Evolutionary conservation across 2,888 invertebrate species (phyloP).

Genomic region (Cheiracanthium punctorium): DNA sequence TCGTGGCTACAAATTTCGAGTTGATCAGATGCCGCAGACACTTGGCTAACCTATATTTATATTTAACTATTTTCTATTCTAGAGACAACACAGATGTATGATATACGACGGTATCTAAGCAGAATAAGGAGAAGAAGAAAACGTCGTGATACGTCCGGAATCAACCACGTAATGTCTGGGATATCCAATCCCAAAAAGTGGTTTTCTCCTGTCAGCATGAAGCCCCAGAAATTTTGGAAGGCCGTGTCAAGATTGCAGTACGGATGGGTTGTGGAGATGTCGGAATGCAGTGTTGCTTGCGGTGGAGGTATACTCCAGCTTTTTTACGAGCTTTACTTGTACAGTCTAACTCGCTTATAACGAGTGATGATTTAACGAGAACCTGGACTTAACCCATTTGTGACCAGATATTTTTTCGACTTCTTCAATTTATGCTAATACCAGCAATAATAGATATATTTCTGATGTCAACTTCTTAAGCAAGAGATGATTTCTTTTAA

Average conservation of each 20-base stretch:
- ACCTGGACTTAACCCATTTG: no score
- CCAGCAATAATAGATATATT: no score
- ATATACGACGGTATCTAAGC: constrained; percentile 59
- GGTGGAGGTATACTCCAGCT: constrained; percentile 71
- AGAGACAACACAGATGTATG: constrained; percentile 63
- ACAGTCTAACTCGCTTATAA: no score
- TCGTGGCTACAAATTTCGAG: no score
- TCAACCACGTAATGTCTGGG: constrained; percentile 40
- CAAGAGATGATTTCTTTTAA: no score
- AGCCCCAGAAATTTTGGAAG: constrained; percentile 12
- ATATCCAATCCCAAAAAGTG: constrained; percentile 34
- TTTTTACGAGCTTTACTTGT: not conserved
- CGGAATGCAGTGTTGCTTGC: constrained; percentile 70
- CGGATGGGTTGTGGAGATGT: constrained; percentile 71
- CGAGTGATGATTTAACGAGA: no score
- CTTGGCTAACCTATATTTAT: no score
- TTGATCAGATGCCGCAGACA: no score
- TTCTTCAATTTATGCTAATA: no score
- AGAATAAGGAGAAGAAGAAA: constrained; percentile 25
- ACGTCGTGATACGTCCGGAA: constrained; percentile 53
- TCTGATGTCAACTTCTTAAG: no score
- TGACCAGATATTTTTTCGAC: no score
- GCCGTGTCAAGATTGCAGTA: constrained; percentile 41
- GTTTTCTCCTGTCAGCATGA: not conserved
- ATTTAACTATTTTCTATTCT: not conserved